These are phyloP conservation scores for Pseudochaenichthys georgianus DNA, from an alignment of 2,797 vertebrate species.

Conservation along the genomic window DNA sequence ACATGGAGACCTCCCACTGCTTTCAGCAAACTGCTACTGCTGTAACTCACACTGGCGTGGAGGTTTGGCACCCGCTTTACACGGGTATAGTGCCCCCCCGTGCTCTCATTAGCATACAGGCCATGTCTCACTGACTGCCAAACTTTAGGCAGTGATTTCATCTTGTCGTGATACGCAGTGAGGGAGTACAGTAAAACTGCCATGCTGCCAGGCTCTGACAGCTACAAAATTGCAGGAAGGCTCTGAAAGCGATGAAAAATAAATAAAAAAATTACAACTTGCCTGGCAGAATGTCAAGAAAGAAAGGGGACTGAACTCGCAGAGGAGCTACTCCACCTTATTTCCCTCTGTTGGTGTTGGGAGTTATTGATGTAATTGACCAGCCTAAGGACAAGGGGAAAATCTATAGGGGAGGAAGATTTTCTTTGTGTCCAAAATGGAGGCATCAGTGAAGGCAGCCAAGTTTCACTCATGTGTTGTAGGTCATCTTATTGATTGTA, in stretches of 20 bases:
- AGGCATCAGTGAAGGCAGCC: constrained; percentile 73
- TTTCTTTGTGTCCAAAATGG: constrained; percentile 76
- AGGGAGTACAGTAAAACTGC: constrained; percentile 76
- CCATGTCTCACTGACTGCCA: constrained; percentile 76
- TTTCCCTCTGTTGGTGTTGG: constrained; percentile 69
- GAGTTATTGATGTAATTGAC: constrained; percentile 80
- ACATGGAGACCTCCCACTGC: constrained; percentile 67
- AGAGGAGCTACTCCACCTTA: constrained; percentile 67
- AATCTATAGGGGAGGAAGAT: constrained; percentile 72
- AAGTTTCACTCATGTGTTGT: constrained; percentile 77
- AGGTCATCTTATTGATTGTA: constrained; percentile 81
- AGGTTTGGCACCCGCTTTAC: constrained; percentile 56
- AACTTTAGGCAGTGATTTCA: constrained; percentile 80
- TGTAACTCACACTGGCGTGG: constrained; percentile 61
- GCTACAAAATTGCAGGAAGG: constrained; percentile 73
- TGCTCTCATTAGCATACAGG: constrained; percentile 79
- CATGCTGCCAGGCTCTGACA: constrained; percentile 73
- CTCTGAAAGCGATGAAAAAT: constrained; percentile 56
- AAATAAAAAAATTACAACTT: constrained; percentile 69
- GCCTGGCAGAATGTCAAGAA: constrained; percentile 67
- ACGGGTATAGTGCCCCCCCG: constrained; percentile 31
- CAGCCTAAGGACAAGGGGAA: constrained; percentile 62
- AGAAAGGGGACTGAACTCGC: constrained; percentile 65
- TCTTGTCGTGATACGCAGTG: constrained; percentile 69
- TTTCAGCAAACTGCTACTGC: constrained; percentile 64